Evolutionary conservation across 30 jellyfish, hydroid and myxozoan species (phyloP), one percentile per base, ranked within the genome.

Genomic region (Mastigias papua): DNA sequence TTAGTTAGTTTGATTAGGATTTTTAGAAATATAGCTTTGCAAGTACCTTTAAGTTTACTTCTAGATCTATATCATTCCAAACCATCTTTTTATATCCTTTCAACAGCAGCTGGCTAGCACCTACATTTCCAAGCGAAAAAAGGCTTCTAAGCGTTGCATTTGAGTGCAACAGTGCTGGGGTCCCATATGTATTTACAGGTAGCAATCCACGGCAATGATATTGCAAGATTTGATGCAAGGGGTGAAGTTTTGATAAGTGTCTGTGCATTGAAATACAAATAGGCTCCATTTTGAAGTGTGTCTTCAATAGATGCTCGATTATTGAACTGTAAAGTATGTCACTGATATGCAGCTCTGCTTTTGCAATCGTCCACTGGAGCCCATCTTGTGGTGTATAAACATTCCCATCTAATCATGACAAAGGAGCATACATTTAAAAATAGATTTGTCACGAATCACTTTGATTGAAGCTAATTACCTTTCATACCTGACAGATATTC

Each of bases 171-270:
- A 86, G 49, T 7, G 63, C 76, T 1, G 58, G 77, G 17, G 49
- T n/a, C 42, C 89, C 84, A 50, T 69, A 29, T 23, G 63, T 62
- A 31, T 89, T 80, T 11, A 72, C 68, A 0, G 88, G 76, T 13
- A 89, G 29, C 82, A 86, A 63, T 9, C 96, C 97, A 20, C 95
- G 93, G 84, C 98, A 93, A 57, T 93, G 98, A 27, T 21, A 86
- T 30, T 69, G 42, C 76, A 93, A 34, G 9, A 93, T 76, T 58
- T 93, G 96, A 58, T 89, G 81, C 37, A 93, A 48, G 19, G 98
- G 98, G 54, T 93, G 98, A 28, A 42, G 65, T 27, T 65, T 34
- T 17, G 97, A 81, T 27, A 93, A 62, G 58, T 89, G 97, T 9
- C 98, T 82, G 32, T 78, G 48, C 72, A 82, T 29, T 11, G 86